These are phyloP conservation scores for Drosophila sechellia DNA, from an alignment of 1,140 invertebrate genomes.

Conservation along the genomic window DNA sequence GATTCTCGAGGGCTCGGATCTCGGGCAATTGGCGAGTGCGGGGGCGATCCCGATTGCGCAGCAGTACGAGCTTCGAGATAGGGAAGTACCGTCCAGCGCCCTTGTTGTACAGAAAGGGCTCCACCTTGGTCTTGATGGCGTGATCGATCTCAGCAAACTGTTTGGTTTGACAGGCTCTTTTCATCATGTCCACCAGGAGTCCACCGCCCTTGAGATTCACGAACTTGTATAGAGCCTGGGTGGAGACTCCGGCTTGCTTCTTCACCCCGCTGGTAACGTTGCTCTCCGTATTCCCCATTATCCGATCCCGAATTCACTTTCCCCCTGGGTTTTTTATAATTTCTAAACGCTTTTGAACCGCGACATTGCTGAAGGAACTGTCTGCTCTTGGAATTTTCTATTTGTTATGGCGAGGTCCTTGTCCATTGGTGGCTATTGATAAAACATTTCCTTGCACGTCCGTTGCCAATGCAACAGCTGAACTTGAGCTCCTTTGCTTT, in stretches of 20 bases:
- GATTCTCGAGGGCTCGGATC: slow-evolving; percentile 91
- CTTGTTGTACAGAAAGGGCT: slow-evolving; percentile 96
- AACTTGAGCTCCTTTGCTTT: slow-evolving; percentile 70
- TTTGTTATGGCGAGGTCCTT: slow-evolving; percentile 44
- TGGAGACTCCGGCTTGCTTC: slow-evolving; percentile 94
- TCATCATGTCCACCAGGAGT: slow-evolving; percentile 96
- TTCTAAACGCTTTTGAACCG: slow-evolving; percentile 56
- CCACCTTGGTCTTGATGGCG: slow-evolving; percentile 94
- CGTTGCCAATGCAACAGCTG: slow-evolving; percentile 80
- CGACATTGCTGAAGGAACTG: slow-evolving; percentile 50
- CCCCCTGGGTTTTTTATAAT: neutral
- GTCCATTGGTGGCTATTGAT: slow-evolving; percentile 56
- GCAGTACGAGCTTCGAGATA: slow-evolving; percentile 93
- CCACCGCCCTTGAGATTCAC: slow-evolving; percentile 96
- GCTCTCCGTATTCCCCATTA: slow-evolving; percentile 96
- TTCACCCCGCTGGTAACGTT: slow-evolving; percentile 96
- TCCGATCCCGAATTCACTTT: slow-evolving; percentile 20
- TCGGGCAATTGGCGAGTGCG: slow-evolving; percentile 92
- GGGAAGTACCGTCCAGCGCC: slow-evolving; percentile 95
- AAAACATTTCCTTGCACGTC: slow-evolving; percentile 55
- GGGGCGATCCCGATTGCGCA: slow-evolving; percentile 93
- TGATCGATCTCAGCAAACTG: slow-evolving; percentile 95
- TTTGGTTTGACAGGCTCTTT: slow-evolving; percentile 94
- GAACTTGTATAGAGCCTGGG: slow-evolving; percentile 92
- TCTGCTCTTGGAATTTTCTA: slow-evolving; percentile 35